Conservation (phyloP, 2,888 invertebrate genomes). For the Fabriciana adippe region DNA sequence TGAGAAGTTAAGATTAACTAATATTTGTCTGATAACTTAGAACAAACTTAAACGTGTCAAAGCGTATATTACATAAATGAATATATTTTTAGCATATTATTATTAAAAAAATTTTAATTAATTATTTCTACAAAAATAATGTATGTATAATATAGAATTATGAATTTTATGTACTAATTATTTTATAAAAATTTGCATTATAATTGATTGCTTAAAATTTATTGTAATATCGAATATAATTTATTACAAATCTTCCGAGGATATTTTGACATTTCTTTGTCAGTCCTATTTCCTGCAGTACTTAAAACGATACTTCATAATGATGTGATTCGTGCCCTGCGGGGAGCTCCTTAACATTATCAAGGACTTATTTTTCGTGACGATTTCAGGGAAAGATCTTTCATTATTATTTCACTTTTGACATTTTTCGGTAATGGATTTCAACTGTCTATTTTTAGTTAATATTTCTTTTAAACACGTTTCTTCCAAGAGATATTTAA, state of each 20-base stretch:
- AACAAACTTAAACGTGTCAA: background rate
- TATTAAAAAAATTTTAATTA: too few relatives aligned
- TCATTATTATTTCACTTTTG: constrained; percentile 38
- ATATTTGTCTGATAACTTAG: constrained; percentile 12
- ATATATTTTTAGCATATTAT: background rate
- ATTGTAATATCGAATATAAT: constrained; percentile 5
- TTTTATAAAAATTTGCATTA: too few relatives aligned
- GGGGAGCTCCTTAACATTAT: constrained; percentile 51
- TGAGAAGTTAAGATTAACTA: constrained; percentile 39
- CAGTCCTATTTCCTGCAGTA: constrained; percentile 47
- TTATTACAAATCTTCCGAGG: constrained; percentile 27
- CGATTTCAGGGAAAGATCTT: constrained; percentile 46
- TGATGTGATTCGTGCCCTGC: constrained; percentile 56
- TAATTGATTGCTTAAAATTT: background rate
- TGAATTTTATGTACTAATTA: too few relatives aligned
- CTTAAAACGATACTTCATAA: constrained; percentile 51
- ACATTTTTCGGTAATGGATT: constrained; percentile 30
- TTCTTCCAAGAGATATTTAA: background rate
- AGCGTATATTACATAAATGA: background rate
- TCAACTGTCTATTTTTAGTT: constrained; percentile 14
- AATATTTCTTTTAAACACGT: constrained; percentile 16
- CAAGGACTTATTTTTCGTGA: constrained; percentile 52
- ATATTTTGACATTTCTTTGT: constrained; percentile 48
- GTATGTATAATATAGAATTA: too few relatives aligned
- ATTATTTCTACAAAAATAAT: background rate